Evolutionary conservation across 2,797 vertebrate genomes (phyloP), one percentile per base, ranked within the genome.

Genomic region (Strix occidentalis): DNA sequence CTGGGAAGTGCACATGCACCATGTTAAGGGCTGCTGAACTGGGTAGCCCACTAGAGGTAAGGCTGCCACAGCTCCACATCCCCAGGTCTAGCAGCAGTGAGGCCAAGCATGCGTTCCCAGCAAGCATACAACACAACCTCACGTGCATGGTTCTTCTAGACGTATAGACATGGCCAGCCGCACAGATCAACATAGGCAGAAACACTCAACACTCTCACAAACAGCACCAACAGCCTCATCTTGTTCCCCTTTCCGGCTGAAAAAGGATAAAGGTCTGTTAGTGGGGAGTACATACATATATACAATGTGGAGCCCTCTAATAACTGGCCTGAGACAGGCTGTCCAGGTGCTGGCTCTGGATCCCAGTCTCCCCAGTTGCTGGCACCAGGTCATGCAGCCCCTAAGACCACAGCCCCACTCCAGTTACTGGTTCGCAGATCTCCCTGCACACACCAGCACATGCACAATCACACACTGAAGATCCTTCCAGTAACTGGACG

Each of bases 131-230:
- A 37, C 77, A 60, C 45, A 57, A 39, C 51, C 16, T 35, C 26
- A 21, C 15, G 3, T 10, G 14, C 20, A 25, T 25, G 29, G 35
- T 41, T 63, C 11, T 35, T 58, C 54, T 48, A 1, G 60, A 24
- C 0, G 0, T 35, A 33, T 18, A 33, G 14, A 39, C 14, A 16
- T 31, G 33, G 41, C 48, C 33, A 63, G 16, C 41, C 1, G 3
- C 64, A 70, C 51, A 76, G 51, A 58, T 75, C 10, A n/a, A 20
- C n/a, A 25, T 20, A 51, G 29, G 12, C 74, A 64, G 68, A 63
- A 70, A 26, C 57, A 53, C 16, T 76, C 29, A 20, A 35, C 35
- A n/a, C 19, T 61, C 48, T 48, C 53, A 45, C 46, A 86, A 39
- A 66, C 1, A 3, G 28, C 58, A 56, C 31, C 50, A 37, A n/a